Base-by-base conservation (phyloP, 2,888 invertebrate genomes). In the Cacoxenus indagator region DNA sequence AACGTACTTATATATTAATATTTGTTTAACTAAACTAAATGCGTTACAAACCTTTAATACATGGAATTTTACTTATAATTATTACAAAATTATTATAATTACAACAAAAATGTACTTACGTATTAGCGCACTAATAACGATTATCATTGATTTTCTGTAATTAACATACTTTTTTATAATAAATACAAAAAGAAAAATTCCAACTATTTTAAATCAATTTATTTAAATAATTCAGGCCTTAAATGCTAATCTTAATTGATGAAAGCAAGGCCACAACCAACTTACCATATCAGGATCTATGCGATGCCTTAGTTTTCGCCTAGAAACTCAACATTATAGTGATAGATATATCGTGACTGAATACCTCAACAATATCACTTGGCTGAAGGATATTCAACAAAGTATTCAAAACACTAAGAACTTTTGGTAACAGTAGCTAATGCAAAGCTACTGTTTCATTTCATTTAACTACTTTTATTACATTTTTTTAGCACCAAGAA, bases 161-260 rank as follows among this genome's bases (percentile, higher is more conserved):
- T 77, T 80, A 80, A 82, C 76, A 78, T 72, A 73, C 73, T 82
- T 80, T 80, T 81, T 43, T 82, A 81, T 78, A 81, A 80, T 51
- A 51, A 51, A 51, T 19, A 51, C 22, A 51, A 22, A 51, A 31
- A 31, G 19, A 66, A 73, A 77, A 79, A 74, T 69, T 4, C 69
- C 19, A 1, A 26, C 11, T 26, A 6, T 14, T 27, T 67, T 37
- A 37, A 0, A 19, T 64, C 14, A n/a, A n/a, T n/a, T n/a, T n/a
- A n/a, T n/a, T n/a, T n/a, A n/a, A n/a, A n/a, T n/a, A n/a, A n/a
- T n/a, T n/a, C n/a, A n/a, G n/a, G n/a, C n/a, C n/a, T n/a, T n/a
- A n/a, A n/a, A n/a, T 37, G 37, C 31, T 37, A 31, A 31, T 4
- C 4, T 37, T 37, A 37, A 37, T 37, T 11, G 37, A 2, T 14